phyloP scores from a whole-genome alignment of 2,888 invertebrate species.

The Oegoconia quadripuncta region DNA sequence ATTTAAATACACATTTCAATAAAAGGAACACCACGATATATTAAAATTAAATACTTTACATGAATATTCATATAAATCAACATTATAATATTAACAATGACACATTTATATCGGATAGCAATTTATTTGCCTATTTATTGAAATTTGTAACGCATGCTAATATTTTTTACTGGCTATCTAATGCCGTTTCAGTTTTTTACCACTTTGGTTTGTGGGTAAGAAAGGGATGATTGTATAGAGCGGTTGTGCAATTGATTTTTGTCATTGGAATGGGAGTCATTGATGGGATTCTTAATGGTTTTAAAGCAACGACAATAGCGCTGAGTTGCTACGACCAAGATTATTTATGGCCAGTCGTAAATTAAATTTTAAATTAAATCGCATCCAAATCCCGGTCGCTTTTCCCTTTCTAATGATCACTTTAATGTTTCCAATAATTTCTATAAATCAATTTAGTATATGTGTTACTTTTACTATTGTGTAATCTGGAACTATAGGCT shows the following conservation, averaged over 20 bases:
- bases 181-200: constrained; percentile 43
- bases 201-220: constrained; percentile 29
- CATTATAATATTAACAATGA: constrained; percentile 61
- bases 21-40: constrained; percentile 39
- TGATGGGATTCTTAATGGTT: constrained; percentile 75
- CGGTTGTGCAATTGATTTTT: constrained; percentile 57
- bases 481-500: background rate
- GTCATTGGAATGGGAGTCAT: constrained; percentile 56
- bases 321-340: constrained; percentile 51
- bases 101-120: constrained; percentile 68
- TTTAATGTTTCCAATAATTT: constrained; percentile 59
- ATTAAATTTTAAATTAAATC: constrained; percentile 72
- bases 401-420: constrained; percentile 52
- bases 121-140: constrained; percentile 77
- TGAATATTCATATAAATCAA: constrained; percentile 79
- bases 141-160: constrained; percentile 72
- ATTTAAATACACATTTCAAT: constrained; percentile 28
- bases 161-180: constrained; percentile 47
- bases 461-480: constrained; percentile 24
- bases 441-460: constrained; percentile 57
- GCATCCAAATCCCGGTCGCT: constrained; percentile 58
- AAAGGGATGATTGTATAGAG: constrained; percentile 43
- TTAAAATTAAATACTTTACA: constrained; percentile 56
- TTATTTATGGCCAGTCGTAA: constrained; percentile 74
- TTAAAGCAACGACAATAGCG: constrained; percentile 70